Base-by-base conservation (phyloP, 2,113 vertebrate genomes). In the Electrona antarctica region DNA sequence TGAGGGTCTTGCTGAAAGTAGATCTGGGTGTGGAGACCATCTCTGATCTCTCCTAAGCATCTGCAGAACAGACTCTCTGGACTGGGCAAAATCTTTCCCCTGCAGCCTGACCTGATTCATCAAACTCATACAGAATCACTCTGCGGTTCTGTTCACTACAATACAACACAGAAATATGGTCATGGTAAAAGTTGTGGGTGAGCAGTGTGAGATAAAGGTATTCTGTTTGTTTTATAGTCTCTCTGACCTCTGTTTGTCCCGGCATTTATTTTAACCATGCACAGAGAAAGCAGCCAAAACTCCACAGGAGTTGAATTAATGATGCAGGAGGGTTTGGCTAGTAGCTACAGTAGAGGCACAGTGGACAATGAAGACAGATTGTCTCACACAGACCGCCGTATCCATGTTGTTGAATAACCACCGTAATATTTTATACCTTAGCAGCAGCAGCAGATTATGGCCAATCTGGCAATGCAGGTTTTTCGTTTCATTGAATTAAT, bases 401-500 rank as follows among this genome's bases (percentile, higher is more conserved):
- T 81, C 77, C 69, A 49, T 71, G 69, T 12, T 7, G 55, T 71
- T 84, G 65, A 56, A 56, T 63, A 64, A 63, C 67, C 58, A 10
- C 45, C 46, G 62, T 78, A 84, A 74, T 64, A 60, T 85, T 79
- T 85, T 70, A 73, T 80, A 82, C 79, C 58, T 83, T 21, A 21
- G 21, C 73, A n/a, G 60, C 73, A n/a, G 60, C 29, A 55, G 48
- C 10, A 10, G 76, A 71, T 61, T 67, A 70, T 87, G 80, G 75
- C 82, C 88, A 87, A 89, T 90, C 89, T 84, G 84, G 71, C 81
- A 71, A 78, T 14, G 54, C 88, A 83, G 74, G 73, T 79, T 79
- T 87, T 88, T 89, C 82, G 82, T 83, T 86, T 82, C 58, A 64
- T 77, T 77, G 64, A 89, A 83, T 88, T 71, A 83, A 81, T 85